Evolutionary conservation across 2,888 invertebrate genomes (phyloP), one percentile per base, ranked within the genome.

Genomic region (Drosophila tanythrix): DNA sequence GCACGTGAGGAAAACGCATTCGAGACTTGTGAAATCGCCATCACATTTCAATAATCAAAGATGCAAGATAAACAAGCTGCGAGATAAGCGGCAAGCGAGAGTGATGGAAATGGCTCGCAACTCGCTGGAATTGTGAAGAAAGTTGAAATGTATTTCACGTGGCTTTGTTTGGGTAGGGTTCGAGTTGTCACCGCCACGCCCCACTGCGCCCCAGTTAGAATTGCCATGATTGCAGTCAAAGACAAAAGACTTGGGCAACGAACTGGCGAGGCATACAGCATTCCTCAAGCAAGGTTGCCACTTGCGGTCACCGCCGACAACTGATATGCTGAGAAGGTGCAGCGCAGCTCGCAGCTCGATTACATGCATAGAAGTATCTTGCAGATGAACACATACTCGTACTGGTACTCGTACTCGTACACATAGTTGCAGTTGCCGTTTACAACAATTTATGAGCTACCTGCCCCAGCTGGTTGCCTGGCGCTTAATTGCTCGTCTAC

Each of bases 191-290:
- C 27, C 33, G 59, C 53, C 80, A 80, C 62, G 68, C 81, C 78
- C 68, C 55, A 35, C 25, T 70, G 59, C 55, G 69, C 11, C 53
- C 50, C 71, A 73, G 67, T 74, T 81, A 89, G 90, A 86, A 88
- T 88, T 72, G 74, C 61, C 68, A 55, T 56, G 57, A 13, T 53
- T 55, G 35, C 58, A 53, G 69, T 75, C 31, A 21, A 10, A 35
- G 0, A 85, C 87, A 73, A 84, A 83, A 82, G 89, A 88, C 89
- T 87, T 81, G 79, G 78, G 77, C 89, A 82, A 81, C 83, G 55
- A 88, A 82, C 85, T 78, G 59, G 62, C 76, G 77, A 65, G 72
- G 72, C 68, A 72, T 53, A 58, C 80, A 33, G 55, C 79, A 79
- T 79, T 79, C 79, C 78, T 29, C 52, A 51, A 46, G 62, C 68